phyloP scores from a whole-genome alignment of 2,888 invertebrate genomes.

The Cheilosia impressa region DNA sequence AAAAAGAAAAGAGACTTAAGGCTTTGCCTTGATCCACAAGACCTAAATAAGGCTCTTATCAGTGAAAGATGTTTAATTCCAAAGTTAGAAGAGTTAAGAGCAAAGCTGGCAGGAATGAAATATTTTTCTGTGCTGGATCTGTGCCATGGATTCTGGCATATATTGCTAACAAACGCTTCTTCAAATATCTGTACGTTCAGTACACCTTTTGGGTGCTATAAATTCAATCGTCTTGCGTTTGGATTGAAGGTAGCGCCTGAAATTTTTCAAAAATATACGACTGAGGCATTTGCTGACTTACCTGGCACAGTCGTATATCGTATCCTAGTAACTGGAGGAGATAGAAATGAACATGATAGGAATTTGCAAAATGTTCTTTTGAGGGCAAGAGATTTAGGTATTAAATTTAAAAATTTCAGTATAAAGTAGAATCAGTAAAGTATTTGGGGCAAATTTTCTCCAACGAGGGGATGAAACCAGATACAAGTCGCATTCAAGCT shows the following conservation, averaged over 20 bases:
- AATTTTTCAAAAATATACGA: conserved; percentile 71
- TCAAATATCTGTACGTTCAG: conserved; percentile 40
- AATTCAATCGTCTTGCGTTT: conserved; percentile 47
- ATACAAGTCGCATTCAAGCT: not conserved
- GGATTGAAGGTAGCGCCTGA: conserved; percentile 31
- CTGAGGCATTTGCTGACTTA: conserved; percentile 74
- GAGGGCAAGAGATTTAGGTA: conserved; percentile 12
- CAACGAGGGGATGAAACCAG: conserved; percentile 44
- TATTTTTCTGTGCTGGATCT: not conserved
- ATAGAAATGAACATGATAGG: conserved; percentile 31
- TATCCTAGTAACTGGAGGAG: conserved; percentile 24
- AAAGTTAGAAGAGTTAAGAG: not conserved
- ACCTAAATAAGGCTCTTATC: too few species aligned
- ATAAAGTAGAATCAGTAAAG: conserved; percentile 75
- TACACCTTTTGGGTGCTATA: conserved; percentile 41
- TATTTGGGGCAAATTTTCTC: conserved; percentile 77
- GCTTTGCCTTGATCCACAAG: too few species aligned
- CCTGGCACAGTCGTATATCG: conserved; percentile 39
- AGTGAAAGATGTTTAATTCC: conserved; percentile 2
- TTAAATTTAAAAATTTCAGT: conserved; percentile 76
- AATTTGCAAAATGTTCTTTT: conserved; percentile 38
- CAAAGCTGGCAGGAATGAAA: not conserved
- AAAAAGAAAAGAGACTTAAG: too few species aligned
- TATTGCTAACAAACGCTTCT: not conserved
- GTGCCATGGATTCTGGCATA: not conserved